Percentiles rank a stretch among this genome's conserved stretches.
phyloP scores from a whole-genome alignment of 2,113 vertebrate genomes.

The Oreocharis arfaki region DNA sequence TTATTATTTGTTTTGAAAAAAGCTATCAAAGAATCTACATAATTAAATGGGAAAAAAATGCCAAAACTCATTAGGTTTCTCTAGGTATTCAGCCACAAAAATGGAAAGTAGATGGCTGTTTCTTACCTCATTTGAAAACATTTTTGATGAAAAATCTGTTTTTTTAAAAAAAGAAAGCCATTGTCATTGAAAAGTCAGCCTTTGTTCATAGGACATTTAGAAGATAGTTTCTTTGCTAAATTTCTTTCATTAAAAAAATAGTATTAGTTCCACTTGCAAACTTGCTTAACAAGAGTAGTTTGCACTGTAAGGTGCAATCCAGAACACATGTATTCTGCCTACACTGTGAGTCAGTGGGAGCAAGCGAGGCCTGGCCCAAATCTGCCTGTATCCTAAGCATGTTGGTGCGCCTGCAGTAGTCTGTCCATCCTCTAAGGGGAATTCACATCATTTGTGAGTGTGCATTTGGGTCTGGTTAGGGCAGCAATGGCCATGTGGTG shows the following conservation, averaged over 20 bases:
- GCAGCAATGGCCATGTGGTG: not conserved
- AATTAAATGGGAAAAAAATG: not conserved
- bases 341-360: not conserved
- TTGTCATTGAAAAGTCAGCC: not conserved
- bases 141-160: not conserved
- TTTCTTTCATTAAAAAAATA: not conserved
- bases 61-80: not conserved
- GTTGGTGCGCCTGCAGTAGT: not conserved
- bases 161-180: not conserved
- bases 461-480: not conserved
- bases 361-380: not conserved
- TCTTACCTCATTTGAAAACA: not conserved
- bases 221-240: not conserved
- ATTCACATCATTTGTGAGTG: not conserved
- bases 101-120: fast-evolving
- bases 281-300: not conserved
- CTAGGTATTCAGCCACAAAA: not conserved
- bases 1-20: not conserved
- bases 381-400: not conserved
- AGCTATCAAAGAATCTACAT: not conserved
- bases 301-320: not conserved
- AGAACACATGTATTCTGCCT: not conserved
- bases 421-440: not conserved
- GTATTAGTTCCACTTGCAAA: not conserved
- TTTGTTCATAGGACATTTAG: not conserved